Base-by-base conservation (phyloP, 2,797 vertebrate species). In the Borostomias antarcticus region DNA sequence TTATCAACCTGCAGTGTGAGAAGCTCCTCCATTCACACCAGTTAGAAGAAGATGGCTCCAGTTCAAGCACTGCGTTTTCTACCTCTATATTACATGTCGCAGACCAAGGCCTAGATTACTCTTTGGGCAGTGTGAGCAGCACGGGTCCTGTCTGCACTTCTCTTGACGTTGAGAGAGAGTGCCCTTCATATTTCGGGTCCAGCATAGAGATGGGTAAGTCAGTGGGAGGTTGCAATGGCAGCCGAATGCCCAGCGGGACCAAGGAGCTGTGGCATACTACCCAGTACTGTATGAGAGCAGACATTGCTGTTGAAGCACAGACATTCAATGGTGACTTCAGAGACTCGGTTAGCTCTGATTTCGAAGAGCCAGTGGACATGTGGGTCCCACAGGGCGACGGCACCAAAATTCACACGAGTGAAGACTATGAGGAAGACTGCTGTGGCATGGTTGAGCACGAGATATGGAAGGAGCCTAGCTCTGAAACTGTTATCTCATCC, bases 1-100 rank as follows among this genome's bases (percentile, higher is more conserved):
- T 93, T 13, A 92, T 93, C 83, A 91, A 92, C 83, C 83, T 89
- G 21, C 92, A 94, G 73, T 92, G 92, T 74, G 84, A 79, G 71
- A 83, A 68, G 66, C 82, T 91, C 26, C 79, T 91, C 43, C 74
- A 86, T 67, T 75, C 69, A 8, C 29, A 21, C 29, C 69, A 78
- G 29, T 67, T 3, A 13, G 77, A 69, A 0, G 73, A 74, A 11
- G 29, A 25, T 0, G 32, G 43, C 10, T n/a, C 5, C 15, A 60
- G 33, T 40, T 62, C 64, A 47, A 4, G n/a, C 21, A 19, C 1
- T 10, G 2, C 21, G 3, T 62, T 21, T 6, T 48, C 65, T 2
- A 6, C 50, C 7, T 6, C 54, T 0, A 53, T 51, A 30, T 29
- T 32, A 58, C 30, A 47, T 51, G 47, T 48, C 28, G 11, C 29